Base-by-base conservation (phyloP, 2,888 invertebrate species). In the Synergus japonicus region DNA sequence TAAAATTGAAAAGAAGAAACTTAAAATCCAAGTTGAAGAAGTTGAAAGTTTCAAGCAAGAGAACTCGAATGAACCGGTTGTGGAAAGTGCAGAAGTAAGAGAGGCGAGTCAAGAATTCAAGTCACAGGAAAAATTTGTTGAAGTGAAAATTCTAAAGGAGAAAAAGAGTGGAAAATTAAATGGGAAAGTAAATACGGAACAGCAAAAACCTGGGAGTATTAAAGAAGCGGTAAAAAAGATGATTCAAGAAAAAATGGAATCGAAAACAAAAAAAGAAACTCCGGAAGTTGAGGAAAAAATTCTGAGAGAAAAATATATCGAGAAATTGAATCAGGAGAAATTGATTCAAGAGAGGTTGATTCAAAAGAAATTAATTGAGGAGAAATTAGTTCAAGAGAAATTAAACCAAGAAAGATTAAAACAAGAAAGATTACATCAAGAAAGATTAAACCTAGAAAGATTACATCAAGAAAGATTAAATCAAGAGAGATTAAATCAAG, bases 211-310 rank as follows among this genome's bases (percentile, higher is more conserved):
- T 5, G 77, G 76, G 76, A 86, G 84, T 76, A 81, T 89, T 76
- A 91, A 90, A 82, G 87, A 89, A 83, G 87, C 88, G 10, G 88
- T 90, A 12, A 90, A 88, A 78, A 90, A 90, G 84, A 83, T 91
- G 15, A 91, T 91, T 66, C 89, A 90, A 83, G 89, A 93, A 86
- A 94, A 94, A 91, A 92, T 94, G 86, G 93, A 93, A 63, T 81
- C 81, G n/a, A 79, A 78, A 77, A 37, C 73, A n/a, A 81, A 80
- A 9, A 87, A 84, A 83, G 78, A 84, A 78, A 84, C 65, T 78
- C n/a, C 84, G 81, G 89, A 88, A 64, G 78, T n/a, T 79, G 67
- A 85, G 46, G 87, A 81, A 77, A 87, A 84, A 81, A 69, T 65
- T 3, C 80, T 89, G 88, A 81, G 89, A 87, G 41, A 79, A 67